Evolutionary conservation across 2,888 invertebrate genomes (phyloP), one percentile per base, ranked within the genome.

Genomic region (Aphrophora alni): DNA sequence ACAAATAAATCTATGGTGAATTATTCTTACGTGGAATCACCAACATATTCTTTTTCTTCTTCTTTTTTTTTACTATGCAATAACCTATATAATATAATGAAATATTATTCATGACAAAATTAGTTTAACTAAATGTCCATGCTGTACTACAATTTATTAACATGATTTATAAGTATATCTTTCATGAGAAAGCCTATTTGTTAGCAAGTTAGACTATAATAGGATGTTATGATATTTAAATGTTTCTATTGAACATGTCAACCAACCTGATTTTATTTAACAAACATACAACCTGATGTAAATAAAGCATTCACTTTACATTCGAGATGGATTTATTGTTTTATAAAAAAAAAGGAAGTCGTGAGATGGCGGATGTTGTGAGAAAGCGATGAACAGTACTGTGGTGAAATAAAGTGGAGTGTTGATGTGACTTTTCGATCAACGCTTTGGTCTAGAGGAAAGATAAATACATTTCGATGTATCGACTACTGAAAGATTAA

Each of bases 401-500:
- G 59, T 21, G 59, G 59, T 21, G 59, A 59, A 59, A 59, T 21
- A 59, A 21, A 21, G 21, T 21, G 21, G 59, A 59, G 59, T 59
- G 59, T 59, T 59, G 59, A 59, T 59, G 59, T 59, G 59, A 59
- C 21, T 59, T 59, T 21, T 59, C 59, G 59, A 59, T 59, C 59
- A 59, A 59, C 59, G 59, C 59, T 59, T 8, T 21, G 21, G 59
- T 59, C 59, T 59, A 21, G 21, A 59, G 21, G 59, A 59, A 59
- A 59, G 59, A 59, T 59, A 59, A 59, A 59, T 59, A 59, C 59
- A 59, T 59, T 59, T 59, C 59, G 59, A 59, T 59, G 14, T 59
- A 59, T 59, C 59, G 59, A 59, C 59, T 59, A 14, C 59, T 59
- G 59, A 59, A 59, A 59, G 59, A 59, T 59, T 59, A 59, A 59